Percentiles rank a stretch among this genome's conserved stretches.
Conservation (phyloP, 2,113 vertebrate species). For the Onychorhynchus coronatus region DNA sequence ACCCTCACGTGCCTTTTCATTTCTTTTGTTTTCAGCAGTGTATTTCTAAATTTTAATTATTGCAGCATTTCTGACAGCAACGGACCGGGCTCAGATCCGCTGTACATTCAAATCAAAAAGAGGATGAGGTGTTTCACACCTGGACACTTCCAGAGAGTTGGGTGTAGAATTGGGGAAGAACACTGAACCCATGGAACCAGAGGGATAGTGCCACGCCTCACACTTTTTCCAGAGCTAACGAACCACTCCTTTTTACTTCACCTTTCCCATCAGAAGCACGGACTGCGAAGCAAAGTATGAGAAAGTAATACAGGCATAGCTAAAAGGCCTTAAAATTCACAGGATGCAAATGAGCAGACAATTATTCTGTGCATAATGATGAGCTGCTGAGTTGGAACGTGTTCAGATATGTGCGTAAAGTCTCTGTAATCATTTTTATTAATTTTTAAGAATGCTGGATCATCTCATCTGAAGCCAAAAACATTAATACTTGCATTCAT, state of each 20-base stretch:
- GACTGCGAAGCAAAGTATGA: background rate
- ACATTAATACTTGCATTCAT: conserved; percentile 41
- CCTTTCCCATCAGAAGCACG: background rate
- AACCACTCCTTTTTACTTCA: background rate
- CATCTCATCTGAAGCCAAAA: conserved; percentile 45
- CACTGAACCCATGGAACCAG: background rate
- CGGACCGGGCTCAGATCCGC: rapidly evolving
- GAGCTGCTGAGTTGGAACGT: conserved; percentile 28
- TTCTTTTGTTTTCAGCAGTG: background rate
- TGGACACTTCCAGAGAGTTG: background rate
- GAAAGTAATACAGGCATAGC: background rate
- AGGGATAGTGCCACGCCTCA: background rate
- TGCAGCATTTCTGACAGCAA: background rate
- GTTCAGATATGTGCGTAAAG: conserved; percentile 27
- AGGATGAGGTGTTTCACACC: background rate
- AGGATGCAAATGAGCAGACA: conserved; percentile 32
- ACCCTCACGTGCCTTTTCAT: background rate
- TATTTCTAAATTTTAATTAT: background rate
- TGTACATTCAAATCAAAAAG: background rate
- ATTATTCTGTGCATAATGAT: conserved; percentile 39
- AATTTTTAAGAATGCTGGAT: conserved; percentile 55
- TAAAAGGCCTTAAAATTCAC: conserved; percentile 16
- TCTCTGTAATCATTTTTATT: conserved; percentile 27
- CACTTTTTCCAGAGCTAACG: background rate
- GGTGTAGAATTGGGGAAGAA: background rate